A percentile compares a stretch with the other conserved stretches of the same genome.
These are phyloP conservation scores for Notolabrus celidotus DNA, from an alignment of 2,797 vertebrate species.

Conservation along the genomic window DNA sequence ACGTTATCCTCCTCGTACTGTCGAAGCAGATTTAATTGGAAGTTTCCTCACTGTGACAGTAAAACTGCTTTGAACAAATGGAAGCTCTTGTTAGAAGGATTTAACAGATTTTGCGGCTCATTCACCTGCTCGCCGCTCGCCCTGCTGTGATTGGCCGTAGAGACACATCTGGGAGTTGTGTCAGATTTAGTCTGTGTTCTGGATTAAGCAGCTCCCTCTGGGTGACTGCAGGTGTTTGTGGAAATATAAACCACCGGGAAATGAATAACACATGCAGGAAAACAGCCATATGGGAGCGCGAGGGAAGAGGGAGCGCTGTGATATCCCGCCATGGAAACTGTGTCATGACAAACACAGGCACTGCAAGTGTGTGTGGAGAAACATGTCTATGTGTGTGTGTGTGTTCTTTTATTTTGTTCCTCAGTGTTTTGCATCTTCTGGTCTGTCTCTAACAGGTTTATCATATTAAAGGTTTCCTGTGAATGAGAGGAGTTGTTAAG, in stretches of 20 bases:
- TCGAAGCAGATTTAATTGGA: no score
- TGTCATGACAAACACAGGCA: background rate
- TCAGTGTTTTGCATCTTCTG: no score
- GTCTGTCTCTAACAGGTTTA: no score
- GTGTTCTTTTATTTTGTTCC: no score
- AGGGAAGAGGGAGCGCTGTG: slow-evolving; percentile 12
- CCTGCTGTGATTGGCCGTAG: slow-evolving; percentile 4
- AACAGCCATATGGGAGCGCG: slow-evolving; percentile 3
- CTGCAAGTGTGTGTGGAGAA: background rate
- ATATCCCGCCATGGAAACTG: background rate
- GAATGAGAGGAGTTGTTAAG: no score
- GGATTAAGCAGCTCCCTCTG: slow-evolving; percentile 15
- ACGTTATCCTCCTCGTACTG: no score
- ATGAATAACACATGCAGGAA: slow-evolving; percentile 13
- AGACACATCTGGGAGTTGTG: slow-evolving; percentile 28
- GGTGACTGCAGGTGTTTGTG: slow-evolving; percentile 39
- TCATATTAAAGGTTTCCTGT: no score
- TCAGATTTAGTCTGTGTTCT: slow-evolving; percentile 28
- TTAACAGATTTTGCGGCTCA: slow-evolving; percentile 2
- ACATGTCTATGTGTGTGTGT: background rate
- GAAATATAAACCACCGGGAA: slow-evolving; percentile 5
- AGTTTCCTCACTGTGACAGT: no score
- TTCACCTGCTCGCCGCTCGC: background rate
- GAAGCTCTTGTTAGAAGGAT: background rate
- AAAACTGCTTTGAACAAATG: no score